Conservation (phyloP, 2,888 invertebrate species). For the Tridacna gigas region DNA sequence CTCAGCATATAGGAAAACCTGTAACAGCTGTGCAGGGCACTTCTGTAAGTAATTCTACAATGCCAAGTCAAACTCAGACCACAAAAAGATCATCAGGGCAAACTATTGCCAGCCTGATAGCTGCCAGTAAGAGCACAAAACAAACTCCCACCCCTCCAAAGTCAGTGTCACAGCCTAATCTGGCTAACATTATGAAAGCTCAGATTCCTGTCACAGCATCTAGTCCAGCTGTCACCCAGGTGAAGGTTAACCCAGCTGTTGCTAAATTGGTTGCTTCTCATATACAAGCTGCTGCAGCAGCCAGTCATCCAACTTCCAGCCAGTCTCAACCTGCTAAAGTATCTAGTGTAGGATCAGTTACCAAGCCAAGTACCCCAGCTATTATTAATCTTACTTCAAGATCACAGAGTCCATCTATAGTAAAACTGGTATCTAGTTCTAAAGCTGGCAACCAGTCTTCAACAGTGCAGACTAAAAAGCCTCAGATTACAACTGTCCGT, state of each 20-base stretch:
- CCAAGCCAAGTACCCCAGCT: slow-evolving; percentile 51
- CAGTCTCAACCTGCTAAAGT: not conserved
- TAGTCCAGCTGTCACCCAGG: slow-evolving; percentile 35
- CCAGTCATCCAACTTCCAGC: not conserved
- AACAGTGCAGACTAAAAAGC: not conserved
- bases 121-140: slow-evolving; percentile 50
- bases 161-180: slow-evolving; percentile 25
- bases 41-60: not conserved
- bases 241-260: slow-evolving; percentile 60
- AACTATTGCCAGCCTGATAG: slow-evolving; percentile 59
- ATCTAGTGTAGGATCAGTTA: slow-evolving; percentile 29
- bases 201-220: slow-evolving; percentile 54
- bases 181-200: slow-evolving; percentile 62
- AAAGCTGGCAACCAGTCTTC: not conserved
- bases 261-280: slow-evolving; percentile 58
- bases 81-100: slow-evolving; percentile 39
- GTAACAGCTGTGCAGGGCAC: not conserved
- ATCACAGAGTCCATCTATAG: slow-evolving; percentile 54
- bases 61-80: slow-evolving; percentile 27
- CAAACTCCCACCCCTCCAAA: slow-evolving; percentile 32
- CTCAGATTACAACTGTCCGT: slow-evolving; percentile 6
- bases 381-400: slow-evolving; percentile 60
- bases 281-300: slow-evolving; percentile 41
- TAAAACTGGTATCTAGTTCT: slow-evolving; percentile 55
- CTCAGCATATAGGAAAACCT: slow-evolving; percentile 38